Evolutionary conservation across 1,140 invertebrate species (phyloP).

Genomic region (Drosophila nasuta): DNA sequence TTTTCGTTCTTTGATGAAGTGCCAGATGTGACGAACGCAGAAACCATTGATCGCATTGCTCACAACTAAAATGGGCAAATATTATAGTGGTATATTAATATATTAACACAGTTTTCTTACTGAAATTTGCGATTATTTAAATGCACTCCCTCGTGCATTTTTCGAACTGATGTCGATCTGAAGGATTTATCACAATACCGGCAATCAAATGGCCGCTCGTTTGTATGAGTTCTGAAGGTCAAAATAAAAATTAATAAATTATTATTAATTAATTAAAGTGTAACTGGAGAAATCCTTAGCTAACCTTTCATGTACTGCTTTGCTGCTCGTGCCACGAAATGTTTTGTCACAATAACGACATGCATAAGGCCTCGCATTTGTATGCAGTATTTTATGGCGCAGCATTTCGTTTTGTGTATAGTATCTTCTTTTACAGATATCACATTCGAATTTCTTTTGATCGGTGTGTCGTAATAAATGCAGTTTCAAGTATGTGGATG

Average conservation of each 20-base stretch:
- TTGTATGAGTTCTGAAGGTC: constrained; percentile 87
- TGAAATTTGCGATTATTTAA: constrained; percentile 53
- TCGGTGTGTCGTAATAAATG: constrained; percentile 60
- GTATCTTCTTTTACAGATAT: constrained; percentile 56
- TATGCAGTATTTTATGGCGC: constrained; percentile 61
- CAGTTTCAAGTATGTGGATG: constrained; percentile 61
- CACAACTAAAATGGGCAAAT: constrained; percentile 48
- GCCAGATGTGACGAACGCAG: constrained; percentile 49
- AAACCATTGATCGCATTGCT: constrained; percentile 62
- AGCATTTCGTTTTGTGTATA: constrained; percentile 63
- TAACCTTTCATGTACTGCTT: constrained; percentile 58
- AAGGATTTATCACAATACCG: constrained; percentile 89
- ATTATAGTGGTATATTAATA: background rate
- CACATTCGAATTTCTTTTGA: constrained; percentile 57
- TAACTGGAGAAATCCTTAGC: background rate
- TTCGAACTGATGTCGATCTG: constrained; percentile 82
- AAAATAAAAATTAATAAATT: background rate
- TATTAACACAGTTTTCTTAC: constrained; percentile 29
- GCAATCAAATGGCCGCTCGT: constrained; percentile 90
- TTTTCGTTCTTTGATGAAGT: constrained; percentile 46
- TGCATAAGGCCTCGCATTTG: constrained; percentile 55
- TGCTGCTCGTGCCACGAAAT: constrained; percentile 64
- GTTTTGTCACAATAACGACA: constrained; percentile 62
- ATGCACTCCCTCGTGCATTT: constrained; percentile 57
- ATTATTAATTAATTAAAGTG: background rate